Evolutionary conservation across 2,113 vertebrate species (phyloP), one percentile per base, ranked within the genome.

Genomic region (Mola mola): DNA sequence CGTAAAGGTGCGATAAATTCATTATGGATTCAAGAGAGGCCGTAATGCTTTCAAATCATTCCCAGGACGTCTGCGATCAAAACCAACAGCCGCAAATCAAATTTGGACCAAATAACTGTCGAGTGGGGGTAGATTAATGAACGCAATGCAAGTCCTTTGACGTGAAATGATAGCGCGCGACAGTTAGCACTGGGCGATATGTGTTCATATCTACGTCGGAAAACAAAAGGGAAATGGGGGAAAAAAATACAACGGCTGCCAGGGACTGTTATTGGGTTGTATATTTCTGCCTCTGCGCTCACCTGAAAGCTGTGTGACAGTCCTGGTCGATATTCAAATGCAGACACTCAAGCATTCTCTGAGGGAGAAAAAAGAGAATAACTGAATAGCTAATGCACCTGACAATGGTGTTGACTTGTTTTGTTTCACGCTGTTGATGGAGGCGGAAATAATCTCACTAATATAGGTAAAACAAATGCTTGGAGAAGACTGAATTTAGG

Each of bases 341-440:
- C 66, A 80, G 78, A 90, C 85, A 71, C 75, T 85, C 64, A 81
- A 82, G 83, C 85, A 86, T 83, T 65, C 80, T 72, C 66, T 8
- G 42, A 68, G 66, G 50, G 43, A 66, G 70, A 79, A 66, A 75
- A 87, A 78, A 87, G 76, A 70, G 84, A 90, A 90, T 90, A 87
- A 89, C 88, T 90, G 87, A 90, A 90, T 90, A 88, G 49, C 24
- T 90, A 87, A 90, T 87, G 87, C 40, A 75, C 60, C 84, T 82
- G 81, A 85, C 85, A 84, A 71, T 61, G 52, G 53, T 60, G 73
- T 86, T 86, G 89, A 90, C 79, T 85, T 85, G 83, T 88, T 90
- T 88, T 86, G 82, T 82, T 83, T 69, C 77, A 49, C 59, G 46
- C 56, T 65, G 58, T 59, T 72, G 74, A 83, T 6, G 49, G 60